Evolutionary conservation across 2,113 vertebrate genomes (phyloP), one percentile per base, ranked within the genome.

Genomic region (Colius striatus): DNA sequence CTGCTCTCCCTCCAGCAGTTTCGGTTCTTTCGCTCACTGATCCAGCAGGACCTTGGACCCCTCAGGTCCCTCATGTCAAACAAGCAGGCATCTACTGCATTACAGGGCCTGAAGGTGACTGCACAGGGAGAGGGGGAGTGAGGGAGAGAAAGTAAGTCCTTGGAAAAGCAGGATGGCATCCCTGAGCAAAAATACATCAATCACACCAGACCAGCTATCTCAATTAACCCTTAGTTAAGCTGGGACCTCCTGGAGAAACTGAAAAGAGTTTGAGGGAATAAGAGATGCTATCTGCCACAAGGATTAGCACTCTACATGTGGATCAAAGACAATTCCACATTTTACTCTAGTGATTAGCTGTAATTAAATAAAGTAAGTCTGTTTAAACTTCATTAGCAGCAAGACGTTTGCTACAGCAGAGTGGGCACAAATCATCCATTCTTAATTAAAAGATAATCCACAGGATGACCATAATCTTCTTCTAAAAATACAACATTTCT

Each of bases 381-480:
- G 98, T 99, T 99, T 99, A 99, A 99, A 99, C 98, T 99, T 99
- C 99, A 99, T 99, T 99, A 99, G 98, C 98, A 99, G 98, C 98
- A 98, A 99, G 98, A 98, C 97, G 96, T 99, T 99, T 98, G 98
- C 98, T 99, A 98, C 98, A 99, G 98, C 97, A 99, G 98, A 99
- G 98, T 99, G 98, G 98, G 98, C 98, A 99, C 99, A 99, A 99
- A 98, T 99, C 98, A 99, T 98, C 98, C 99, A 97, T 99, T 98
- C 98, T 98, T 99, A 99, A 99, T 99, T 99, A 99, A 99, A 99
- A 99, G 98, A 99, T 99, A 99, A 99, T 99, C 99, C 99, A 98
- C 98, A 97, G 98, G 98, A 99, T 98, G 98, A 98, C 98, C 98
- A 98, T 99, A 99, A 99, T 99, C 98, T 98, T 97, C 98, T 98